Evolutionary conservation across 2,797 vertebrate genomes (phyloP).

Genomic region (Schizothorax lantsangensis): DNA sequence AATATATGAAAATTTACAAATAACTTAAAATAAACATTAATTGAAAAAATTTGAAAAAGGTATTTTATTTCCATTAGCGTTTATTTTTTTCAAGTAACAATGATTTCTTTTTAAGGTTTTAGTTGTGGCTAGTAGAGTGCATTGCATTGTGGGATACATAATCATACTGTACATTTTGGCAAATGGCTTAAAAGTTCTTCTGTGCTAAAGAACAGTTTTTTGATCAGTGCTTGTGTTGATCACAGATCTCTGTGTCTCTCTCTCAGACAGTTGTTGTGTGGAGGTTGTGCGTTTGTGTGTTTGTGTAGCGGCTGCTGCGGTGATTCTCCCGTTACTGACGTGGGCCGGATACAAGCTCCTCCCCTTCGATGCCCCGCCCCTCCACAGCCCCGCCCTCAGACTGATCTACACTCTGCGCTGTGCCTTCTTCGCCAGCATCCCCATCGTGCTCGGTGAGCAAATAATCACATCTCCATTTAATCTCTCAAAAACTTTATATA

Average conservation of each 20-base stretch:
- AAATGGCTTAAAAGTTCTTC: background rate
- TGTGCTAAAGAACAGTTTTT: background rate
- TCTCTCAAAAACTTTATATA: background rate
- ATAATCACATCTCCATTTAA: background rate
- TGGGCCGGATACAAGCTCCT: slow-evolving; percentile 87
- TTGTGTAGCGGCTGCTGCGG: slow-evolving; percentile 67
- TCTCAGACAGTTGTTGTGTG: slow-evolving; percentile 60
- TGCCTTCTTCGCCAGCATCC: slow-evolving; percentile 83
- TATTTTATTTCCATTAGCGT: background rate
- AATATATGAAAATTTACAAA: too few species aligned
- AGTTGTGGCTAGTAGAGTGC: background rate
- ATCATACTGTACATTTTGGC: background rate
- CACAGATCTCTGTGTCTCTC: background rate
- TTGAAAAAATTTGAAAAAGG: too few species aligned
- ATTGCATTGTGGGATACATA: background rate
- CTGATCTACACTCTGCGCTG: slow-evolving; percentile 89
- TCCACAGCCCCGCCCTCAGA: slow-evolving; percentile 78
- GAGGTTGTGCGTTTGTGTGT: slow-evolving; percentile 69
- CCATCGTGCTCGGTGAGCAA: slow-evolving; percentile 87
- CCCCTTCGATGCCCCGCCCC: slow-evolving; percentile 86
- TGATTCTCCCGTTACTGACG: slow-evolving; percentile 88
- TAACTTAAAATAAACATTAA: too few species aligned
- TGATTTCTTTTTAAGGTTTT: background rate
- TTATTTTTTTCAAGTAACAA: background rate
- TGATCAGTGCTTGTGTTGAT: background rate